phyloP scores from a whole-genome alignment of 64 coral and sea anemone species.

The Actinia equina region DNA sequence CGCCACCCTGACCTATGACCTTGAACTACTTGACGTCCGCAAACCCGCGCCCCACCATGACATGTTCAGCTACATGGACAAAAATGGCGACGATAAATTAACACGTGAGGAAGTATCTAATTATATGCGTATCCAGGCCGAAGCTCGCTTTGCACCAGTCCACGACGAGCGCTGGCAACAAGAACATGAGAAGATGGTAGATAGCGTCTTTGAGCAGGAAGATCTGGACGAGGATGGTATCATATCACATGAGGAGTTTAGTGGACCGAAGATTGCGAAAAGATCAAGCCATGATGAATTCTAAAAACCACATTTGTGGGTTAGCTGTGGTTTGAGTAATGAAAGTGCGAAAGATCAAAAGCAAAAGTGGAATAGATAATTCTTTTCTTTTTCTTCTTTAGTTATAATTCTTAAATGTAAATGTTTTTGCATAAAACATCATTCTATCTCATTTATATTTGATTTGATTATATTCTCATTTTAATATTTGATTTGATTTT shows the following conservation, averaged over 20 bases:
- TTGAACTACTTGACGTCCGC: conserved; percentile 83
- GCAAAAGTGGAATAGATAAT: no score
- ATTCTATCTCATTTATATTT: no score
- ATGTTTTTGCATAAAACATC: no score
- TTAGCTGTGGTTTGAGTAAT: not conserved
- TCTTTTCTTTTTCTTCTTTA: no score
- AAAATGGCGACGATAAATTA: conserved; percentile 80
- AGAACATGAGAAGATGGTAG: conserved; percentile 85
- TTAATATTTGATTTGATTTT: no score
- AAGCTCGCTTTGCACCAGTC: conserved; percentile 64
- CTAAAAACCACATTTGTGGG: not conserved
- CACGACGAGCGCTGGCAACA: conserved; percentile 90
- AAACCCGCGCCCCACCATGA: conserved; percentile 90
- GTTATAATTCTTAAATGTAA: no score
- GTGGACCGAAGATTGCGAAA: conserved; percentile 74
- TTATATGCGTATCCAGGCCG: conserved; percentile 89
- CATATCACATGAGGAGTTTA: conserved; percentile 98
- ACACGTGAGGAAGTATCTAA: conserved; percentile 67
- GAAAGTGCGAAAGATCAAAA: no score
- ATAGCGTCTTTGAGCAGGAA: conserved; percentile 91
- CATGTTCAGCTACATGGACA: conserved; percentile 92
- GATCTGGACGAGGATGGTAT: conserved; percentile 81
- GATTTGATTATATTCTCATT: no score
- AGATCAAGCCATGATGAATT: conserved; percentile 75
- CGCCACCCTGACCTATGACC: conserved; percentile 72